Evolutionary conservation across 2,113 vertebrate species (phyloP).

Genomic region (Percopsis transmontana): DNA sequence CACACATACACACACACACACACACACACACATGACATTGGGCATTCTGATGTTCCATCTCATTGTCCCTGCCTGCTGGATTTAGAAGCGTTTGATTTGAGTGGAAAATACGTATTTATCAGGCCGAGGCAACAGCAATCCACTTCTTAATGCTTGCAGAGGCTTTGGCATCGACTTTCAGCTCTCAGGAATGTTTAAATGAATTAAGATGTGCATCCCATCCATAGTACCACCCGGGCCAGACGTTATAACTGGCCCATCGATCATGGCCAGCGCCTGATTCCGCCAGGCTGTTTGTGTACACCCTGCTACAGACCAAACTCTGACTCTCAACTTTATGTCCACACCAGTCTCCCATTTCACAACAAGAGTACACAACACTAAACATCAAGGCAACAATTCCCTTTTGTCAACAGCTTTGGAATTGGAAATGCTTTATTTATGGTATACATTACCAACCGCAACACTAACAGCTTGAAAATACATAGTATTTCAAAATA

Average conservation of each 20-base stretch:
- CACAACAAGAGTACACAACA: background rate
- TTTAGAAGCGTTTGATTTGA: conserved; percentile 13
- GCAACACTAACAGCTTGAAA: conserved; percentile 12
- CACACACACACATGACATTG: background rate
- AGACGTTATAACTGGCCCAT: background rate
- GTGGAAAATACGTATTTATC: conserved; percentile 25
- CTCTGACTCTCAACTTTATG: conserved; percentile 1
- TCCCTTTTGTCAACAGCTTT: background rate
- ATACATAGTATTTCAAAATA: conserved; percentile 24
- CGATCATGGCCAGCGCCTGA: conserved; percentile 2
- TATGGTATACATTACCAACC: conserved; percentile 11
- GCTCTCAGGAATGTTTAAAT: background rate
- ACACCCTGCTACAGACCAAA: conserved; percentile 14
- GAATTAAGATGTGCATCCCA: background rate
- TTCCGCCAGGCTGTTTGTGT: background rate
- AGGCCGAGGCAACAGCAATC: conserved; percentile 9
- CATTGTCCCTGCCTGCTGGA: background rate
- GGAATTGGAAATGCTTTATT: conserved; percentile 7
- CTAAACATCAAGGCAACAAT: conserved; percentile 12
- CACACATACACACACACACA: conserved; percentile 14
- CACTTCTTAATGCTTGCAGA: conserved; percentile 9
- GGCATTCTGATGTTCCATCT: background rate
- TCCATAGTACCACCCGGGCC: background rate
- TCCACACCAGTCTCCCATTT: background rate
- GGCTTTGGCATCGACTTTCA: background rate